Base-by-base conservation (phyloP, 1,140 invertebrate species). In the Cyclargus thomasi region DNA sequence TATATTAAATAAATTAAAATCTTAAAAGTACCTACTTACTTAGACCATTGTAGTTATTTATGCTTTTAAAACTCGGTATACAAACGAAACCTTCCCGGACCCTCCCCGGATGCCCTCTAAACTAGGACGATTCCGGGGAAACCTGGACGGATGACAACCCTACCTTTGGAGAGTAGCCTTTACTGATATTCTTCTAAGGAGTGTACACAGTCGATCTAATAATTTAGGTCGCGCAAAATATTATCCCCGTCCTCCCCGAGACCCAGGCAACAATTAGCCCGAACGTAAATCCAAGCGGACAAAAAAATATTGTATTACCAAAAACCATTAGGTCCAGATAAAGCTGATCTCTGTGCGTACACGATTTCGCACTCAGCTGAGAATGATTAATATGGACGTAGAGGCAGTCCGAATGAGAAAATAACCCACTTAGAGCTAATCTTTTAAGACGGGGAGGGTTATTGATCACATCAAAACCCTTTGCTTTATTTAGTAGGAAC, bases 331-430 rank as follows among this genome's bases (percentile, higher is more conserved):
- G 55, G n/a, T 57, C 59, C 64, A 68, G 64, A 63, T 72, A 62
- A 71, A 76, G 64, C 64, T 65, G 70, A 67, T 68, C 67, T 55
- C 63, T 64, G 70, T 74, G 72, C 68, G 70, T 39, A 88, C 85
- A 88, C 74, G 79, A 77, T 65, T 88, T 84, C 70, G 83, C 83
- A 88, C 83, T 88, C 76, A 77, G 67, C 73, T 70, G 77, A 79
- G 69, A 81, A 82, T 80, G 81, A 83, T 83, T 79, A 84, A 83
- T 82, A 79, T 70, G 64, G 70, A 71, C 55, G 67, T 65, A 67
- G 66, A 67, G 67, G 11, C 59, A 59, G 70, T 59, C 68, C 69
- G 67, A 79, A 77, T 77, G 72, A 70, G 72, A 69, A 74, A 67
- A 69, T 70, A 71, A 69, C 67, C 63, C 65, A 59, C 55, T 70